Evolutionary conservation across 2,797 vertebrate genomes (phyloP).

Genomic region (Cuculus canorus): DNA sequence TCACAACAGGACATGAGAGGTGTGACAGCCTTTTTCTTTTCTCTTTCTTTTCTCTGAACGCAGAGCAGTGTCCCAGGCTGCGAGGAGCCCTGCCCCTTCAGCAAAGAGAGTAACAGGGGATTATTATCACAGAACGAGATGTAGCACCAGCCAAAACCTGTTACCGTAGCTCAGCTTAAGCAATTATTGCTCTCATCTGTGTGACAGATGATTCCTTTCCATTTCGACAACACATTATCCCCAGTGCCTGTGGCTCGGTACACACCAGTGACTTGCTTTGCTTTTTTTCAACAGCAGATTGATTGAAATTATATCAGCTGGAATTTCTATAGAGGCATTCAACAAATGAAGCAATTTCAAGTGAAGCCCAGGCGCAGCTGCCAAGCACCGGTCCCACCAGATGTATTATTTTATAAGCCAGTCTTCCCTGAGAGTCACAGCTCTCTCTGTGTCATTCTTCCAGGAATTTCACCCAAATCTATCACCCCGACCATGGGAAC

Average conservation of each 20-base stretch:
- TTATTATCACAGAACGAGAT: background rate
- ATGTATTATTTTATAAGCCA: background rate
- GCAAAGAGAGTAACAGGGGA: background rate
- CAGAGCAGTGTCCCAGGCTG: background rate
- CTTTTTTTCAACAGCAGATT: background rate
- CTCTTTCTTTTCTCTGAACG: background rate
- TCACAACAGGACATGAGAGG: fast-evolving
- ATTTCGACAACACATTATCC: fast-evolving
- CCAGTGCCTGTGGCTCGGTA: background rate
- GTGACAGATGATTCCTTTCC: background rate
- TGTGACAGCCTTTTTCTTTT: background rate
- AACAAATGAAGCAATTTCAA: background rate
- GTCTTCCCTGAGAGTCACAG: fast-evolving
- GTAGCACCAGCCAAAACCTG: background rate
- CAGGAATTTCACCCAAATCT: slow-evolving; percentile 83
- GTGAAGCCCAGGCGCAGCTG: background rate
- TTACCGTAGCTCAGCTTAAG: background rate
- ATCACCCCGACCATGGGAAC: slow-evolving; percentile 82
- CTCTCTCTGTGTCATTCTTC: background rate
- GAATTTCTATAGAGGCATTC: background rate
- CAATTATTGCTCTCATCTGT: background rate
- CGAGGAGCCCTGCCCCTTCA: background rate
- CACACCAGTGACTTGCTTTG: background rate
- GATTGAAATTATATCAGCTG: background rate
- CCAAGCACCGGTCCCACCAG: background rate